These are phyloP conservation scores for Fragum sueziense DNA, from an alignment of 2,888 invertebrate species.

Conservation along the genomic window DNA sequence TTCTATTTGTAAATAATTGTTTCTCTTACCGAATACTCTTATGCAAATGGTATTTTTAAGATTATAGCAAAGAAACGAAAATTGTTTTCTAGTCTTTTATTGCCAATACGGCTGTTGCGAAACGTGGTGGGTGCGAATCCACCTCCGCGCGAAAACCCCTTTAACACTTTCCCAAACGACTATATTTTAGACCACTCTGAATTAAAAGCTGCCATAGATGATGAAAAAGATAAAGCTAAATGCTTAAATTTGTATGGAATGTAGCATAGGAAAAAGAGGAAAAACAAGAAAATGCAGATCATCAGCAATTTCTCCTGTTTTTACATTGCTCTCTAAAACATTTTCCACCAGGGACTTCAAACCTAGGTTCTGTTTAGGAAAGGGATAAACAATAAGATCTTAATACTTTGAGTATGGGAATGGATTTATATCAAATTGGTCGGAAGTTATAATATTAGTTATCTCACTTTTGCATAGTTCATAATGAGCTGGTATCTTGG, in stretches of 20 bases:
- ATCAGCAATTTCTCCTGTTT: not conserved
- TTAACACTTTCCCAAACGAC: too few relatives aligned
- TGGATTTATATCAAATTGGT: not conserved
- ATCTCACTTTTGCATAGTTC: too few relatives aligned
- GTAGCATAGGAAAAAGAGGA: too few relatives aligned
- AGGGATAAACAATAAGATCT: slow-evolving; percentile 1
- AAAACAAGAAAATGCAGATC: not conserved
- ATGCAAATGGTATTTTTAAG: not conserved
- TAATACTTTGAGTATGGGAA: not conserved
- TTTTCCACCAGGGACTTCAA: not conserved
- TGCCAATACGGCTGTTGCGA: not conserved
- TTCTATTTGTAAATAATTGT: not conserved
- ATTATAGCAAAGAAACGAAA: not conserved
- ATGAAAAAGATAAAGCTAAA: too few relatives aligned
- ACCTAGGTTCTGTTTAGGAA: too few relatives aligned
- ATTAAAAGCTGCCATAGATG: too few relatives aligned
- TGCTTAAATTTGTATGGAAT: too few relatives aligned
- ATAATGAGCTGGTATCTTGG: not conserved
- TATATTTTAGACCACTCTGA: too few relatives aligned
- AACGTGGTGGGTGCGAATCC: slow-evolving; percentile 6
- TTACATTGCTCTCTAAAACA: not conserved
- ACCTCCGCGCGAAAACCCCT: not conserved
- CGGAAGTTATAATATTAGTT: too few relatives aligned
- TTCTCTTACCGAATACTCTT: not conserved
- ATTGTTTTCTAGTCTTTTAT: slow-evolving; percentile 3